Base-by-base conservation (phyloP, 2,113 vertebrate species). In the Syngnathus scovelli region DNA sequence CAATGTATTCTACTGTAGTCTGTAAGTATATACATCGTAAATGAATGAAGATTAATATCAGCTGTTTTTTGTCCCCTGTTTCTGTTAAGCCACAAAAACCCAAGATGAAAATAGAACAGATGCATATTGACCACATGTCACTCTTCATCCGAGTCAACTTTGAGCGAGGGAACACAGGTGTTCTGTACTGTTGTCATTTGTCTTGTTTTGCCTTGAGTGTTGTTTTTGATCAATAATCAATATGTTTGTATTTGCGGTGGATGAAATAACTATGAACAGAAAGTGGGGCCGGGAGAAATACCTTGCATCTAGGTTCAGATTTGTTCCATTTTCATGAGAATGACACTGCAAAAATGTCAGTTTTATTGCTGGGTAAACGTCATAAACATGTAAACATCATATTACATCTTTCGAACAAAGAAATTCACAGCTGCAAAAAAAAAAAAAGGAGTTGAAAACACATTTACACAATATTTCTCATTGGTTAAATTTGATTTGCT, bases 121-220 rank as follows among this genome's bases (percentile, higher is more conserved):
- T 38, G 46, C 16, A 37, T 65, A 65, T 51, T 51, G 48, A 48
- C 18, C 46, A 38, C 46, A 38, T 6, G 33, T n/a, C 48, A 51
- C 27, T 19, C 46, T 56, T 44, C 49, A 27, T 56, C 54, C n/a
- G 36, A 18, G 21, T 67, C 39, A 58, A 13, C 15, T 27, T 67
- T 33, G 16, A 33, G 15, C 15, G 9, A 27, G 52, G 43, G 15
- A 44, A 19, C 13, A 27, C 7, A 4, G 38, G 5, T 66, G 10
- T 27, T 13, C 10, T 39, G 36, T 27, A 6, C n/a, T 15, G 15
- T 63, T 21, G 27, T 49, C 44, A 51, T 65, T 49, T n/a, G 63
- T 64, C 46, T 51, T 65, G 27, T 51, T 65, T 65, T 65, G 27
- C 18, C 46, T 37, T n/a, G 6, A 62, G 18, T 65, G 16, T 51